phyloP scores from a whole-genome alignment of 2,113 vertebrate species.

The Phainopepla nitens region DNA sequence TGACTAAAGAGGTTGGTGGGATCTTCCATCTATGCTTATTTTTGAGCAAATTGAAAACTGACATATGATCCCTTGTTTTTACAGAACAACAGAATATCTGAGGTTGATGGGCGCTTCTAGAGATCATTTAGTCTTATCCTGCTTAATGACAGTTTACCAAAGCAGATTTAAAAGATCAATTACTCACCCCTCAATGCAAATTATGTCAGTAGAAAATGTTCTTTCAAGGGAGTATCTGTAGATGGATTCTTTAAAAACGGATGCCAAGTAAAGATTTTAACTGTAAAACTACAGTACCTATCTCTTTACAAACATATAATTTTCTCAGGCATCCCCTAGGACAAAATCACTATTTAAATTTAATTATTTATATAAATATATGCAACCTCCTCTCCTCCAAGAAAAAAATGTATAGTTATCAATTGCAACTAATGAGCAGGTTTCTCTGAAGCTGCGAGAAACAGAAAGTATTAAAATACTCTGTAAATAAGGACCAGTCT shows the following conservation, averaged over 20 bases:
- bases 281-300: background rate
- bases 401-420: background rate
- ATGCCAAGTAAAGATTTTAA: background rate
- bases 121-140: background rate
- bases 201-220: background rate
- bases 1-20: background rate
- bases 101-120: background rate
- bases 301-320: background rate
- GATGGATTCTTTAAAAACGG: background rate
- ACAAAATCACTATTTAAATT: background rate
- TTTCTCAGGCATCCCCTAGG: background rate
- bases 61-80: background rate
- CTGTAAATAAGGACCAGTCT: background rate
- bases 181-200: background rate
- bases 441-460: background rate
- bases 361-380: background rate
- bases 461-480: background rate
- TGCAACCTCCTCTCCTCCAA: background rate
- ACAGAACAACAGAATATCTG: background rate
- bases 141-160: background rate
- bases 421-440: background rate
- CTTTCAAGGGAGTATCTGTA: background rate
- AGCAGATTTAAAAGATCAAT: background rate
- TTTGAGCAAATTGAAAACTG: background rate
- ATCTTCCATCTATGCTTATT: background rate